Percentiles rank a stretch among this genome's conserved stretches.
phyloP scores from a whole-genome alignment of 2,797 vertebrate genomes.

The Pachyuromys duprasi region DNA sequence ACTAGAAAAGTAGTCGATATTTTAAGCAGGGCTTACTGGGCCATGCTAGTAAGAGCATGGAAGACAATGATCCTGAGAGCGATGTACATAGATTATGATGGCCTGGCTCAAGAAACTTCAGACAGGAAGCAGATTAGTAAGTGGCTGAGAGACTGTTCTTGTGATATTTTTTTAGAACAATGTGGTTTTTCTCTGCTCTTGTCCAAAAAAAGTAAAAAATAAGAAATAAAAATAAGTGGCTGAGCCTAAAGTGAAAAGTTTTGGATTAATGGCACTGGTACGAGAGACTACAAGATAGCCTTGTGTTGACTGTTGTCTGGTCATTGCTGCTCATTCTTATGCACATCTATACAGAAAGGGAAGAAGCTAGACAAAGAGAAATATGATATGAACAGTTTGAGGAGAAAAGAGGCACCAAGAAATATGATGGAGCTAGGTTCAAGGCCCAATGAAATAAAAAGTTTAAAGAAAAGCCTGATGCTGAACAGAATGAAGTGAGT shows the following conservation, averaged over 20 bases:
- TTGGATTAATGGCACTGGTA: not conserved
- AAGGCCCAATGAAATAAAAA: too few species aligned
- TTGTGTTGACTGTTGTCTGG: too few species aligned
- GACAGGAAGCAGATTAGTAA: not conserved
- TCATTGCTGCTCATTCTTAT: not conserved
- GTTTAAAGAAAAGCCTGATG: too few species aligned
- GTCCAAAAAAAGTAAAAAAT: not conserved
- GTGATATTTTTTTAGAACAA: not conserved
- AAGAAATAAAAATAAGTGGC: too few species aligned
- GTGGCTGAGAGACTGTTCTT: not conserved
- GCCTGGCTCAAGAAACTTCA: too few species aligned
- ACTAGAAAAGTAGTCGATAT: not conserved
- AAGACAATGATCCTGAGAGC: not conserved
- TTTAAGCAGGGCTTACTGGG: not conserved
- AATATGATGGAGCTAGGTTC: not conserved
- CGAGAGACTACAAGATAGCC: not conserved
- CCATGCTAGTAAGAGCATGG: not conserved
- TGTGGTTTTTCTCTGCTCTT: not conserved
- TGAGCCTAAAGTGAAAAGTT: not conserved
- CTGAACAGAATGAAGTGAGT: too few species aligned
- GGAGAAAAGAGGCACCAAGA: not conserved
- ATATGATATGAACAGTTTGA: not conserved
- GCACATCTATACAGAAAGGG: not conserved
- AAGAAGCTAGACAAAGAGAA: not conserved
- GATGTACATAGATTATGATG: too few species aligned